Conservation (phyloP, 2,113 vertebrate species). For the Sialia sialis region DNA sequence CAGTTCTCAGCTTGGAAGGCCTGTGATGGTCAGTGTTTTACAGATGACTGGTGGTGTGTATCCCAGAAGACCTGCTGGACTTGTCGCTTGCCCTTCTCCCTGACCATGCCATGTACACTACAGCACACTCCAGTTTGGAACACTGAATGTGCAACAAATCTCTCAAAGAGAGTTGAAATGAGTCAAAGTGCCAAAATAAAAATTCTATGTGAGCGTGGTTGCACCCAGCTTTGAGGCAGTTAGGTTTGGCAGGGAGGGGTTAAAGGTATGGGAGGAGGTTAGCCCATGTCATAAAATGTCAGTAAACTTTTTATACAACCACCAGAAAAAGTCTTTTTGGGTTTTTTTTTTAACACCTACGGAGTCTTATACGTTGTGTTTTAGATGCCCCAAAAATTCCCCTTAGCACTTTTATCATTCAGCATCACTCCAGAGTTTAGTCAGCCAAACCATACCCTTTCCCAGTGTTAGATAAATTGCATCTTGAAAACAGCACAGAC, state of each 20-base stretch:
- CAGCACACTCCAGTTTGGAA: not conserved
- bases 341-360: slow-evolving; percentile 72
- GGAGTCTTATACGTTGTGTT: slow-evolving; percentile 10
- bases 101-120: not conserved
- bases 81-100: not conserved
- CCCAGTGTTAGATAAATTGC: slow-evolving; percentile 72
- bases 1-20: not conserved
- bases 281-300: slow-evolving; percentile 54
- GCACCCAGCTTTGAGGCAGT: not conserved
- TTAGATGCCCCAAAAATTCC: slow-evolving; percentile 73
- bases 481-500: slow-evolving; percentile 71
- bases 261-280: slow-evolving; percentile 9
- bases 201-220: not conserved
- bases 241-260: not conserved
- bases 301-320: slow-evolving; percentile 59
- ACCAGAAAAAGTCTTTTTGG: slow-evolving; percentile 19
- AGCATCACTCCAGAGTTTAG: slow-evolving; percentile 73
- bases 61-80: not conserved
- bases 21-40: not conserved
- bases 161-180: not conserved
- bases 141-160: not conserved
- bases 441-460: slow-evolving; percentile 78
- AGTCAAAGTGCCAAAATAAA: not conserved
- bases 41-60: not conserved
- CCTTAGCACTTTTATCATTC: slow-evolving; percentile 71